Evolutionary conservation across 35 echinoderm and acorn worm species (phyloP).

Genomic region (Hemicentrotus pulcherrimus): DNA sequence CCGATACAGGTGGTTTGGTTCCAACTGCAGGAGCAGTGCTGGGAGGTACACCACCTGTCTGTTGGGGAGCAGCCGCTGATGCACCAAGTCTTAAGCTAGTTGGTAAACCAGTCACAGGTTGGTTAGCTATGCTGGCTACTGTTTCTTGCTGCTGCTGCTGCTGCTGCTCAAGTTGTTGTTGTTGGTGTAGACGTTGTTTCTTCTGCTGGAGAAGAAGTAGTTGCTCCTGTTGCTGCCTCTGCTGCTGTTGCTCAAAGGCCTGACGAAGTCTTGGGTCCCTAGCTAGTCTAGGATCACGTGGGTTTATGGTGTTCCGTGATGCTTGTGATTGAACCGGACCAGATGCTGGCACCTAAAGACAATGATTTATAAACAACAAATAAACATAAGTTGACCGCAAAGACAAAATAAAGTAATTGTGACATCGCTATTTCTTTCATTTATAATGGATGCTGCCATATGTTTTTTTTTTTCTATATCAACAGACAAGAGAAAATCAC

Average conservation of each 20-base stretch:
- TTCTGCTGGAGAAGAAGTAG: conserved; percentile 14
- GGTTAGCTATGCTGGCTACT: background rate
- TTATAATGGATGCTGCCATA: no score
- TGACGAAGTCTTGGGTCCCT: conserved; percentile 79
- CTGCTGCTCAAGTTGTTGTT: background rate
- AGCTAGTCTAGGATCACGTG: conserved; percentile 76
- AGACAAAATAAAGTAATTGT: no score
- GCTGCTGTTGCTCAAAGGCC: conserved; percentile 17
- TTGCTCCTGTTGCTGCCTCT: background rate
- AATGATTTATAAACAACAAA: background rate
- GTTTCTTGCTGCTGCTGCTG: conserved; percentile 11
- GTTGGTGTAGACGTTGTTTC: background rate
- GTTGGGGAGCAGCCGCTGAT: background rate
- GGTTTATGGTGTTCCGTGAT: conserved; percentile 21
- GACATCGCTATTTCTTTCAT: no score
- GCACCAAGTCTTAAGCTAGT: background rate
- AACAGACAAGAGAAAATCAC: no score
- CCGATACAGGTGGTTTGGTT: background rate
- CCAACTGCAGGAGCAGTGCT: background rate
- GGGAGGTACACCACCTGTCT: background rate
- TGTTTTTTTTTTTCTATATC: no score
- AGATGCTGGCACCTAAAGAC: conserved; percentile 17
- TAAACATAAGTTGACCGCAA: background rate
- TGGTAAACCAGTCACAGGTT: background rate
- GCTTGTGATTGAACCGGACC: conserved; percentile 21